Conservation (phyloP, 2,797 vertebrate genomes). For the Clarias pachynema region DNA sequence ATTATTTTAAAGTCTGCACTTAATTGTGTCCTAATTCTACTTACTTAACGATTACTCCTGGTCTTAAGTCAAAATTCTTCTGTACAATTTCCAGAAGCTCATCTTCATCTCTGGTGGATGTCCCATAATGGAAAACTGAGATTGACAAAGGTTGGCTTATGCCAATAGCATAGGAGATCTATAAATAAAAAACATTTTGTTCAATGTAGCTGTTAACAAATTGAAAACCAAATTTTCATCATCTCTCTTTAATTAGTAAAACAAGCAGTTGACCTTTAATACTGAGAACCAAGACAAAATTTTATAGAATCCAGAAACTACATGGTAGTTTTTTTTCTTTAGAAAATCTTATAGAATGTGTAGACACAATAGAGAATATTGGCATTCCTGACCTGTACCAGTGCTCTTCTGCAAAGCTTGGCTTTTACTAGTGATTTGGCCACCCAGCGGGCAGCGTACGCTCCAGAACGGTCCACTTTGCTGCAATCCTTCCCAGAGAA, state of each 20-base stretch:
- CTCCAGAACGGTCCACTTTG: constrained; percentile 79
- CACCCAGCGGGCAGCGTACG: constrained; percentile 79
- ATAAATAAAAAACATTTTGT: constrained; percentile 1
- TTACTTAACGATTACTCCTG: constrained; percentile 78
- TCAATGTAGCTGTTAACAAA: neutral
- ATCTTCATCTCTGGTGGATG: constrained; percentile 71
- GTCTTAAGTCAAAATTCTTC: constrained; percentile 78
- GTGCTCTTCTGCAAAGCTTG: constrained; percentile 73
- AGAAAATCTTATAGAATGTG: neutral
- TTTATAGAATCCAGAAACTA: neutral
- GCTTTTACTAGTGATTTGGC: constrained; percentile 81
- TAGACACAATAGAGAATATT: neutral
- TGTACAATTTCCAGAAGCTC: constrained; percentile 75
- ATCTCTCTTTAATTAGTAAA: neutral
- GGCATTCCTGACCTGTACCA: constrained; percentile 72
- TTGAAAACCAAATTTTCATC: neutral
- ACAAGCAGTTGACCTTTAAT: neutral
- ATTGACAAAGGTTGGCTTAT: constrained; percentile 76
- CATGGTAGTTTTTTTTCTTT: neutral
- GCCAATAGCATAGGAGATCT: constrained; percentile 75
- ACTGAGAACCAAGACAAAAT: neutral
- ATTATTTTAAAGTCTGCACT: neutral
- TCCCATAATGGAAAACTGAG: constrained; percentile 77
- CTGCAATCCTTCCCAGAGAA: constrained; percentile 80
- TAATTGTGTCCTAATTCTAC: constrained; percentile 25